A percentile compares a stretch with the other conserved stretches of the same genome.
phyloP scores from a whole-genome alignment of 2,113 vertebrate genomes.

The Hylia prasina region DNA sequence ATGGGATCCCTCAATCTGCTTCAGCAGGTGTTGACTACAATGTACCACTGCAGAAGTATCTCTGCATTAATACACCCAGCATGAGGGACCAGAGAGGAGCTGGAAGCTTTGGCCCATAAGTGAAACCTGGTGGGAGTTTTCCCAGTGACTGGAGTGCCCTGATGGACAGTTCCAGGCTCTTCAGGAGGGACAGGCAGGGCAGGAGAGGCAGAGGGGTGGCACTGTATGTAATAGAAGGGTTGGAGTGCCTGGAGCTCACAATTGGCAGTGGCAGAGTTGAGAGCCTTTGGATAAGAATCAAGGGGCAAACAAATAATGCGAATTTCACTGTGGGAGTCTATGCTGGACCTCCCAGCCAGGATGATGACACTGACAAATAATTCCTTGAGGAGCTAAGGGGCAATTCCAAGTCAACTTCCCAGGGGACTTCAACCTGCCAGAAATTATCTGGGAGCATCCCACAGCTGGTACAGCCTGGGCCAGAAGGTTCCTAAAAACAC shows the following conservation, averaged over 20 bases:
- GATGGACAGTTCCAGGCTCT: not conserved
- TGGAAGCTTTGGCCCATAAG: not conserved
- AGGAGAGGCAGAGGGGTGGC: not conserved
- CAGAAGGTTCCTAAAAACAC: not conserved
- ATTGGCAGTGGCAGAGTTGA: fast-evolving
- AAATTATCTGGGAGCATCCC: not conserved
- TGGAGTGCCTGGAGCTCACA: not conserved
- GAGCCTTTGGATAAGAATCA: not conserved
- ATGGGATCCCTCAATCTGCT: not conserved
- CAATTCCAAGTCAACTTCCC: not conserved
- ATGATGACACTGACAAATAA: fast-evolving
- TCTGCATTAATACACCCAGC: not conserved
- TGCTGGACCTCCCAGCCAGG: not conserved
- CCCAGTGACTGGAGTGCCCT: not conserved
- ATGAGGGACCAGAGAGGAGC: not conserved
- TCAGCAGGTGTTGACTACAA: not conserved
- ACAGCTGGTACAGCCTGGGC: not conserved
- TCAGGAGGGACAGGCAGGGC: not conserved
- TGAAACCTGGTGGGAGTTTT: not conserved
- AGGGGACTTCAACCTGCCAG: not conserved
- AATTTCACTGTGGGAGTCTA: not conserved
- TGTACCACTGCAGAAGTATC: not conserved
- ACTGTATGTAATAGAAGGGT: not conserved
- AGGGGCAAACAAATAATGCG: not conserved
- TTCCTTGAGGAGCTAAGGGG: not conserved